phyloP scores from a whole-genome alignment of 2,888 invertebrate species.

The Tolmerus cingulatus region DNA sequence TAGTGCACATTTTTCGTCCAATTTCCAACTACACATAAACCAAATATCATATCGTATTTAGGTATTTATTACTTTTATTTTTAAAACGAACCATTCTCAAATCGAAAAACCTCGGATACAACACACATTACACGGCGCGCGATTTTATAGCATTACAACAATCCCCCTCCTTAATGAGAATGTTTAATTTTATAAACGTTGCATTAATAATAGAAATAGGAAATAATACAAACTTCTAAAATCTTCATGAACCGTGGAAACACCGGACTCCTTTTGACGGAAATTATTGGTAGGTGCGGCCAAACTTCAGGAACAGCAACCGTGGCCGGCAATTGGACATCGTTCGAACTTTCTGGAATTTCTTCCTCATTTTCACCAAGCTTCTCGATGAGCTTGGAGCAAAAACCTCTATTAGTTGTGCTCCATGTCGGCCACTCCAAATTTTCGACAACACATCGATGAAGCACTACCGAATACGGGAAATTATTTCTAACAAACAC shows the following conservation, averaged over 20 bases:
- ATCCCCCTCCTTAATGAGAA: too few relatives aligned
- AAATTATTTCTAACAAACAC: background rate
- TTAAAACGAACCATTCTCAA: too few relatives aligned
- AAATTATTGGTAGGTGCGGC: slow-evolving; percentile 95
- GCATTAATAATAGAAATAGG: background rate
- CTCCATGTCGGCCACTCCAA: background rate
- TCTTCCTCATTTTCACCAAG: background rate
- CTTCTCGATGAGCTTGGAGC: background rate
- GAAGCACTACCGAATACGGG: background rate
- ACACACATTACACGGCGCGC: too few relatives aligned
- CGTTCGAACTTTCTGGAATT: slow-evolving; percentile 29
- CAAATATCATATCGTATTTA: too few relatives aligned
- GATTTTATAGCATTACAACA: too few relatives aligned
- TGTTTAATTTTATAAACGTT: too few relatives aligned
- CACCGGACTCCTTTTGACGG: slow-evolving; percentile 92
- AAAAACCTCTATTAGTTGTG: background rate
- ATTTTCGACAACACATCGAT: background rate
- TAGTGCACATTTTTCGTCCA: too few relatives aligned
- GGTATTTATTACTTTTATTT: too few relatives aligned
- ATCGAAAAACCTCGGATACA: too few relatives aligned
- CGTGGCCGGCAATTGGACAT: slow-evolving; percentile 75
- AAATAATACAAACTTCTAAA: slow-evolving; percentile 75
- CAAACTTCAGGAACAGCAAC: slow-evolving; percentile 95
- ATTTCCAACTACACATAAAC: too few relatives aligned
- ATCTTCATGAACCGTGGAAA: slow-evolving; percentile 98